Percentiles rank a stretch among this genome's conserved stretches.
Evolutionary conservation across 2,888 invertebrate genomes (phyloP).

Genomic region (Eupithecia vulgata): DNA sequence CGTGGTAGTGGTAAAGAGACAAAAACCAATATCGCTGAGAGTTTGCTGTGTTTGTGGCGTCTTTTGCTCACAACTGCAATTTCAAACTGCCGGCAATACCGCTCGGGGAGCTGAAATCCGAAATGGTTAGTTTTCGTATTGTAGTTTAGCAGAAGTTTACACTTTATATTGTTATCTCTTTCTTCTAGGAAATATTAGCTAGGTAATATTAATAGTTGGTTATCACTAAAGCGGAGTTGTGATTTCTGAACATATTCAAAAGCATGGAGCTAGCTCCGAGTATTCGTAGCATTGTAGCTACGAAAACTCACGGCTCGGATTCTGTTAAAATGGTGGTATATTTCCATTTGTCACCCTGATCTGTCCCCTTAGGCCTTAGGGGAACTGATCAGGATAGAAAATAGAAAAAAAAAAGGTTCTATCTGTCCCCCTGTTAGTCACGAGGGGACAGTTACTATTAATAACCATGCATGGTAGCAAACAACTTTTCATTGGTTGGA

Average conservation of each 20-base stretch:
- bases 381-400: too few species aligned
- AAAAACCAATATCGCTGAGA: slow-evolving; percentile 4
- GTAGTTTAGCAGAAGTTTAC: slow-evolving; percentile 8
- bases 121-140: slow-evolving; percentile 11
- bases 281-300: too few species aligned
- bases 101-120: neutral
- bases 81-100: slow-evolving; percentile 8
- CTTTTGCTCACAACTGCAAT: slow-evolving; percentile 16
- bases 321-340: neutral
- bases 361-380: too few species aligned
- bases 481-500: too few species aligned
- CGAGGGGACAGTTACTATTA: too few species aligned
- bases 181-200: neutral
- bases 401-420: too few species aligned
- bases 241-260: neutral
- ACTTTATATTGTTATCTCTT: neutral
- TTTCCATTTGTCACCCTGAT: too few species aligned
- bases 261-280: neutral
- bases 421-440: too few species aligned
- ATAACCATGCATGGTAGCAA: neutral
- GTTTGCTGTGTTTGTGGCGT: slow-evolving; percentile 2
- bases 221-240: neutral
- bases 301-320: neutral
- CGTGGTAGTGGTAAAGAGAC: neutral
- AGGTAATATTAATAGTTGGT: neutral